These are phyloP conservation scores for Phrynocephalus forsythii DNA, from an alignment of 2,797 vertebrate genomes.

Conservation along the genomic window DNA sequence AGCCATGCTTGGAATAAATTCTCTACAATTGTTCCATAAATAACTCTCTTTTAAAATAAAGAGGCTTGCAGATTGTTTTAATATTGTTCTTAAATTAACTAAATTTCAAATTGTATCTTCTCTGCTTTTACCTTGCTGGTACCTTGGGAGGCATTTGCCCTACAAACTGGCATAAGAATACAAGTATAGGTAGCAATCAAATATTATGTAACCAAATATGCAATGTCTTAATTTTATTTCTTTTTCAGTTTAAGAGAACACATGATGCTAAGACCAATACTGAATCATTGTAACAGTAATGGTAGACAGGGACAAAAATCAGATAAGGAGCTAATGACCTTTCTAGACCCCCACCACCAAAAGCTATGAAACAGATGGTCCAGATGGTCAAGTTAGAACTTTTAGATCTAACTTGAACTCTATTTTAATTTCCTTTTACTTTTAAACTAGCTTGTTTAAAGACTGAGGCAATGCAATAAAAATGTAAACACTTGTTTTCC, in stretches of 20 bases:
- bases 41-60: neutral
- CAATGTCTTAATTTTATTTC: neutral
- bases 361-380: neutral
- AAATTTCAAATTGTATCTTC: neutral
- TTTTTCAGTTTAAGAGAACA: neutral
- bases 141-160: neutral
- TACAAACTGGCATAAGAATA: neutral
- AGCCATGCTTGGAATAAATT: neutral
- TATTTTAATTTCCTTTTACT: conserved; percentile 4
- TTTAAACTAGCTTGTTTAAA: conserved; percentile 9
- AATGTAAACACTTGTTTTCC: neutral
- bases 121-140: neutral
- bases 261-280: neutral
- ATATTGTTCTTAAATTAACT: conserved; percentile 4
- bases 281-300: conserved; percentile 1
- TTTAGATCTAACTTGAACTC: conserved; percentile 14
- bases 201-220: neutral
- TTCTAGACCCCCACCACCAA: neutral
- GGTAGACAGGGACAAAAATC: neutral
- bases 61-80: neutral
- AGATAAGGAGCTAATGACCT: neutral
- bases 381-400: conserved; percentile 8
- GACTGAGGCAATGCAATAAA: neutral
- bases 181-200: neutral
- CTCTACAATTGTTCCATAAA: neutral